A percentile compares a stretch with the other conserved stretches of the same genome.
These are phyloP conservation scores for Elysia crispata DNA, from an alignment of 2,888 invertebrate genomes.

Conservation along the genomic window DNA sequence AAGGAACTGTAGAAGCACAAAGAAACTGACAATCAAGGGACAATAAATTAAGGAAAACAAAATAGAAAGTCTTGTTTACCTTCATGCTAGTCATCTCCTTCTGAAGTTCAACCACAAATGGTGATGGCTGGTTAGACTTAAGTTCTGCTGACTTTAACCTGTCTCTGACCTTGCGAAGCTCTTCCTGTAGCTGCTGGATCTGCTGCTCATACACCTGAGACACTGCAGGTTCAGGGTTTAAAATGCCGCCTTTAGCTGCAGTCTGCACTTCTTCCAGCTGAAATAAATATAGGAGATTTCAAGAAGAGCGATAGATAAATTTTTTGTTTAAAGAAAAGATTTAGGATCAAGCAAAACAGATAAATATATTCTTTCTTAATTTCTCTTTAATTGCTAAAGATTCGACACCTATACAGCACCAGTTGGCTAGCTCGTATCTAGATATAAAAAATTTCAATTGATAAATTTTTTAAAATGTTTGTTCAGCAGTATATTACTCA, in stretches of 20 bases:
- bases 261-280: conserved; percentile 67
- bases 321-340: background rate
- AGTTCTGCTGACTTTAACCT: conserved; percentile 84
- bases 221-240: conserved; percentile 52
- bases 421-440: too few relatives aligned
- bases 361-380: background rate
- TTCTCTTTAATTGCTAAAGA: too few relatives aligned
- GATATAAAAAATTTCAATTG: too few relatives aligned
- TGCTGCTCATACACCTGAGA: conserved; percentile 66
- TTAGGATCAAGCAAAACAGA: background rate
- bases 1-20: too few relatives aligned
- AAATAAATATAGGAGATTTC: background rate
- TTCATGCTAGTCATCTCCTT: conserved; percentile 86
- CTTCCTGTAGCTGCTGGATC: conserved; percentile 81
- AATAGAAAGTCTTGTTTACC: conserved; percentile 74
- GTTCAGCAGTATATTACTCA: too few relatives aligned
- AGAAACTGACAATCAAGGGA: too few relatives aligned
- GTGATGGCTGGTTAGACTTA: conserved; percentile 82
- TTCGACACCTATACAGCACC: too few relatives aligned
- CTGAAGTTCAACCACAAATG: conserved; percentile 83
- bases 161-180: conserved; percentile 83
- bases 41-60: too few relatives aligned
- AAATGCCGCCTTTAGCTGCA: conserved; percentile 61
- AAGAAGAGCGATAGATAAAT: background rate
- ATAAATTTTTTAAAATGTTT: too few relatives aligned